Evolutionary conservation across 2,797 vertebrate genomes (phyloP), one percentile per base, ranked within the genome.

Genomic region (Onychomys leucogaster): DNA sequence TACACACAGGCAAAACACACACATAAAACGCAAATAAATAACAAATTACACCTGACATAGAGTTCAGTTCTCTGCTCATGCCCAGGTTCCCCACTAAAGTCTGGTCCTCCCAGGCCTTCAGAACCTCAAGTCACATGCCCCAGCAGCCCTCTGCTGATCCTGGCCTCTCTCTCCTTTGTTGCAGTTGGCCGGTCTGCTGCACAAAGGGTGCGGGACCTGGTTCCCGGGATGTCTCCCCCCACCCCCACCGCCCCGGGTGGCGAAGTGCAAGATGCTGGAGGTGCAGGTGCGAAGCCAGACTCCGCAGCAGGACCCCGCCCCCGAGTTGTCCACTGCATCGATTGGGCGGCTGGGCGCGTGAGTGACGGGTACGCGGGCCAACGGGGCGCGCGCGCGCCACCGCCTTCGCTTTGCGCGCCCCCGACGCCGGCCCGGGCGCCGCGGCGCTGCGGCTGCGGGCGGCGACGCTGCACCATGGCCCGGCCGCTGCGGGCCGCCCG

Each of bases 401-500:
- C 95, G 88, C 94, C 76, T 46, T 86, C 65, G 69, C 89, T 92
- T 87, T 32, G 96, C 82, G 90, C 59, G 96, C 75, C 85, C 96
- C 93, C 94, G 93, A 92, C 85, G 93, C 93, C 63, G 89, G 94
- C 93, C 83, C 46, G 73, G 73, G 95, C 91, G 93, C 95, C 93
- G 86, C 93, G 97, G 91, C 90, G 94, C 96, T 96, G 97, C 94
- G 80, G 97, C 94, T 95, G 97, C 95, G 78, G 96, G 96, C 89
- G 94, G 97, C 97, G 97, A 98, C 94, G 95, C 95, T 95, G 97
- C 97, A 97, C 92, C 96, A 98, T 98, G 98, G 95, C 92, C 94
- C 19, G 93, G 94, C 80, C 96, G 88, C 88, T 80, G 90, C 61
- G 93, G 91, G 95, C 80, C 67, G 46, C 95, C 37, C 37, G 89